Percentiles rank a stretch among this genome's conserved stretches.
Conservation (phyloP, 2,113 vertebrate species). For the Pituophis catenifer region DNA sequence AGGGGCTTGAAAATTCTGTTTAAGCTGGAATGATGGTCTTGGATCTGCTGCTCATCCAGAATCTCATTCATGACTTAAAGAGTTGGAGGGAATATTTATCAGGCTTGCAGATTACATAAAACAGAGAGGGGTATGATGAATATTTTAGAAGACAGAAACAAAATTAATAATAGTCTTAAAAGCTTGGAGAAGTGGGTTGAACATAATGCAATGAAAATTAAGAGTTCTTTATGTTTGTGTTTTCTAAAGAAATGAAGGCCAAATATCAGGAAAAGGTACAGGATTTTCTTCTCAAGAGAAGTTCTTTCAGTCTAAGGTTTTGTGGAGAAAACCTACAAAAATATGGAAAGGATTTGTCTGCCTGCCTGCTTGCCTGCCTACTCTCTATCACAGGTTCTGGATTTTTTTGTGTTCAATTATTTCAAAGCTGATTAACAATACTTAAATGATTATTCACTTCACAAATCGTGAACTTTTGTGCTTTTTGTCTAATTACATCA, state of each 20-base stretch:
- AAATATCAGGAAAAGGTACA: neutral
- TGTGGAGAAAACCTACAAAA: neutral
- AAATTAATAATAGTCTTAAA: neutral
- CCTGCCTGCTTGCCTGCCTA: neutral
- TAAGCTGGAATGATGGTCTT: neutral
- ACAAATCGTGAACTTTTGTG: neutral
- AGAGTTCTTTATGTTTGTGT: neutral
- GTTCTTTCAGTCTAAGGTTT: neutral
- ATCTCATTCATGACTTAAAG: neutral
- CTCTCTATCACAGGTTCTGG: neutral
- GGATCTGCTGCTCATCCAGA: neutral
- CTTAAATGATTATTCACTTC: neutral
- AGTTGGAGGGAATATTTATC: neutral
- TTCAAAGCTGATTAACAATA: neutral
- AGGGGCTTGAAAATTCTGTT: neutral
- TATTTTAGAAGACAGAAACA: neutral
- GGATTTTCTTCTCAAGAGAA: neutral
- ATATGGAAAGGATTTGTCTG: neutral
- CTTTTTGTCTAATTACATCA: neutral
- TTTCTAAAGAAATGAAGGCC: neutral
- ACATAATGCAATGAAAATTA: neutral
- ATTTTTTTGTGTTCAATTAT: neutral
- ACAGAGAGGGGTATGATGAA: neutral
- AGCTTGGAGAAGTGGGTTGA: neutral
- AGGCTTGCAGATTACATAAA: neutral